Percentiles rank a stretch among this genome's conserved stretches.
Evolutionary conservation across 2,888 invertebrate species (phyloP).

Genomic region (Mesorhabditis spiculigera): DNA sequence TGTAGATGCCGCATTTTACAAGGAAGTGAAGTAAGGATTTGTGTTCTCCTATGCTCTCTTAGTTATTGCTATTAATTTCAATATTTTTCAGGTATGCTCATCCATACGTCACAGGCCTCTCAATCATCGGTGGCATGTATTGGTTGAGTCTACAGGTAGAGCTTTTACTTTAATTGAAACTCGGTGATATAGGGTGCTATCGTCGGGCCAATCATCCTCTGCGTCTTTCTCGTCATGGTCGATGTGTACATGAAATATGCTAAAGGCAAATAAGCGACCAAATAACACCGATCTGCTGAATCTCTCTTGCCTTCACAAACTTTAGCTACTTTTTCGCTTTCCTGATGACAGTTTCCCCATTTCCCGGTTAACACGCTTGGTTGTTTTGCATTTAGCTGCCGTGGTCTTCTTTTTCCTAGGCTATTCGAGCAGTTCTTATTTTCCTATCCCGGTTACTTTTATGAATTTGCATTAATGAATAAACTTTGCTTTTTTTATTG

Average conservation of each 20-base stretch:
- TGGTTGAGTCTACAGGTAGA: slow-evolving; percentile 77
- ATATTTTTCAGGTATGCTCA: slow-evolving; percentile 75
- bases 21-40: slow-evolving; percentile 76
- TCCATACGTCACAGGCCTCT: slow-evolving; percentile 91
- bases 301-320: slow-evolving; percentile 2
- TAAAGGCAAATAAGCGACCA: slow-evolving; percentile 12
- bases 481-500: no score
- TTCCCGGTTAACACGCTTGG: background rate
- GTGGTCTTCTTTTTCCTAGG: no score
- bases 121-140: slow-evolving; percentile 95
- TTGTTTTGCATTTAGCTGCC: no score
- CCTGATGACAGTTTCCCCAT: background rate
- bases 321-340: background rate
- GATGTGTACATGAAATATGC: slow-evolving; percentile 63
- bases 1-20: slow-evolving; percentile 91
- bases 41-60: slow-evolving; percentile 1
- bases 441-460: no score
- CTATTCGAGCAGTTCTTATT: no score
- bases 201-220: slow-evolving; percentile 88
- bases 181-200: slow-evolving; percentile 81
- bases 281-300: background rate
- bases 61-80: slow-evolving; percentile 10
- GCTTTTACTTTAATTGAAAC: background rate
- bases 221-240: slow-evolving; percentile 86
- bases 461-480: no score